Conservation (phyloP, 2,888 invertebrate species). For the Xestia xanthographa region DNA sequence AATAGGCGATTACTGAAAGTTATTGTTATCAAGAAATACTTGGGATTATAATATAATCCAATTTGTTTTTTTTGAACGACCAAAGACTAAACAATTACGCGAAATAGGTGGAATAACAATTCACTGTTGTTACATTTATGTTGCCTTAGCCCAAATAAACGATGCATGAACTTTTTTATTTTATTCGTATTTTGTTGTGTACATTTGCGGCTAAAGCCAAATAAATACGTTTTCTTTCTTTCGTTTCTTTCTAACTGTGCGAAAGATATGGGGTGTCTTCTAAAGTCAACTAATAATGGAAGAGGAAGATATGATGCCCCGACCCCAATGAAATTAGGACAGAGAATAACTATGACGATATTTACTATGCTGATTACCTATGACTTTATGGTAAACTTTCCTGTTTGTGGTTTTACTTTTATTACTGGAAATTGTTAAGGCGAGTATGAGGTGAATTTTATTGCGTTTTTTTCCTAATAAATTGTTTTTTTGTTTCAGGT, state of each 20-base stretch:
- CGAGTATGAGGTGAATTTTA: too few species aligned
- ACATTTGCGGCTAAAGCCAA: too few species aligned
- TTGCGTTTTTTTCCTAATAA: background rate
- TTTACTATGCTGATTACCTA: background rate
- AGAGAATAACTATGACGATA: background rate
- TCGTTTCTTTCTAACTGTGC: too few species aligned
- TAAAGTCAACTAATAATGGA: background rate
- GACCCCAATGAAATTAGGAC: background rate
- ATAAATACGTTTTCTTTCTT: too few species aligned
- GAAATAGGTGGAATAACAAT: background rate
- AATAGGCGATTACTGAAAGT: background rate
- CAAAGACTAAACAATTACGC: too few species aligned
- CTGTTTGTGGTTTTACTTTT: background rate
- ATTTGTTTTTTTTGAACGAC: background rate
- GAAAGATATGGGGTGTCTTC: background rate
- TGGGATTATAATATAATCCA: background rate
- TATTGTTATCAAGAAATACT: background rate
- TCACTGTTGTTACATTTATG: background rate
- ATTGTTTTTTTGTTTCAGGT: constrained; percentile 57
- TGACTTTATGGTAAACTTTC: background rate
- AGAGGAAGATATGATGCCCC: background rate
- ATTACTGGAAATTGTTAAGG: background rate
- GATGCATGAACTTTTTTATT: too few species aligned
- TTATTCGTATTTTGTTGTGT: too few species aligned
- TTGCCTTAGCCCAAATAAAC: background rate